Evolutionary conservation across 1,140 invertebrate genomes (phyloP).

Genomic region (Tetragonula clypearis): DNA sequence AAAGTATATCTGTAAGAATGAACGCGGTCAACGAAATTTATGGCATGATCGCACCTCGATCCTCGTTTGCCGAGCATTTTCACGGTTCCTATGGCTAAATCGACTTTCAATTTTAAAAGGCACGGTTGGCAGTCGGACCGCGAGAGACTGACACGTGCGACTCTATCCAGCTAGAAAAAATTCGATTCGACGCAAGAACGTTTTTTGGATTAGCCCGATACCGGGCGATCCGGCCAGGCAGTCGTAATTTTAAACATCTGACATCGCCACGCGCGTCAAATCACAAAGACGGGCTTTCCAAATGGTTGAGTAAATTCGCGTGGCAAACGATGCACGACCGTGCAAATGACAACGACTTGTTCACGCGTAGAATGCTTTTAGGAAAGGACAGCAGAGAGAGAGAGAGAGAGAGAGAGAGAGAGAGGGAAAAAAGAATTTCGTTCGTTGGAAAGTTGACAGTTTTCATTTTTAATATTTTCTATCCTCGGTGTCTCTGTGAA

Average conservation of each 20-base stretch:
- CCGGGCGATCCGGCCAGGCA: neutral
- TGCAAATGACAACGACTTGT: slow-evolving; percentile 46
- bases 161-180: slow-evolving; percentile 56
- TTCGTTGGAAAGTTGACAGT: neutral
- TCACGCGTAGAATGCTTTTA: neutral
- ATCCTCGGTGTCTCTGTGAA: neutral
- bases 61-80: neutral
- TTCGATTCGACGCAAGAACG: slow-evolving; percentile 60
- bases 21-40: neutral
- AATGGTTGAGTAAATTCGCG: slow-evolving; percentile 6
- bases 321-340: slow-evolving; percentile 9
- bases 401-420: neutral
- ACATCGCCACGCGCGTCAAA: slow-evolving; percentile 34
- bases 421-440: neutral
- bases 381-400: slow-evolving; percentile 5
- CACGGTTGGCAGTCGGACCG: slow-evolving; percentile 5
- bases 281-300: slow-evolving; percentile 20
- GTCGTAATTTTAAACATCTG: slow-evolving; percentile 55
- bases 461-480: neutral
- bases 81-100: slow-evolving; percentile 48
- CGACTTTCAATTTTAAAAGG: slow-evolving; percentile 38
- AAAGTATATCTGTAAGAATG: neutral
- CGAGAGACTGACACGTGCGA: slow-evolving; percentile 48
- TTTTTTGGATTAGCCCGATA: slow-evolving; percentile 46
- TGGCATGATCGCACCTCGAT: neutral